phyloP scores from a whole-genome alignment of 92 coral and sea anemone species.

The Porites divaricata region DNA sequence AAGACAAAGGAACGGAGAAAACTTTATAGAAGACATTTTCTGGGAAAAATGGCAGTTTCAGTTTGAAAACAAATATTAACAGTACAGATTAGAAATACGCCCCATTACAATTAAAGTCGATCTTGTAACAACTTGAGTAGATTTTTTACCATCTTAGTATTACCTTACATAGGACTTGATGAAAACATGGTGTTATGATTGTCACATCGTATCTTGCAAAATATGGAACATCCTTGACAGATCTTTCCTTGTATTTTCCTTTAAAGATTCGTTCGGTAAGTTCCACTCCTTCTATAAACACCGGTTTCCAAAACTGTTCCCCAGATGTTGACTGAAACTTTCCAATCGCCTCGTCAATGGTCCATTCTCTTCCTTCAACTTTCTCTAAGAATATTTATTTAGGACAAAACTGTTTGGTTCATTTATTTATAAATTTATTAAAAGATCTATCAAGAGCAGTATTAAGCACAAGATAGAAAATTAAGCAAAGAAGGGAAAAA shows the following conservation, averaged over 20 bases:
- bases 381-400: neutral
- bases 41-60: no score
- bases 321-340: conserved; percentile 2
- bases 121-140: no score
- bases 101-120: no score
- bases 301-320: conserved; percentile 11
- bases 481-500: no score
- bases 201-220: conserved; percentile 17
- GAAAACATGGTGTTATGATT: neutral
- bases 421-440: no score
- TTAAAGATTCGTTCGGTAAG: conserved; percentile 11
- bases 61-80: neutral
- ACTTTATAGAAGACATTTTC: no score
- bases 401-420: no score
- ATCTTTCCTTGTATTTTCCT: neutral
- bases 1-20: no score
- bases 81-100: no score
- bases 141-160: neutral
- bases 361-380: neutral
- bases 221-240: neutral
- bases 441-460: no score
- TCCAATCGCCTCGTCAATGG: neutral
- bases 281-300: conserved; percentile 17
- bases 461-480: no score
- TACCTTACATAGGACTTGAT: conserved; percentile 22